These are phyloP conservation scores for Drosophila athabasca DNA, from an alignment of 1,140 invertebrate genomes.

Conservation along the genomic window DNA sequence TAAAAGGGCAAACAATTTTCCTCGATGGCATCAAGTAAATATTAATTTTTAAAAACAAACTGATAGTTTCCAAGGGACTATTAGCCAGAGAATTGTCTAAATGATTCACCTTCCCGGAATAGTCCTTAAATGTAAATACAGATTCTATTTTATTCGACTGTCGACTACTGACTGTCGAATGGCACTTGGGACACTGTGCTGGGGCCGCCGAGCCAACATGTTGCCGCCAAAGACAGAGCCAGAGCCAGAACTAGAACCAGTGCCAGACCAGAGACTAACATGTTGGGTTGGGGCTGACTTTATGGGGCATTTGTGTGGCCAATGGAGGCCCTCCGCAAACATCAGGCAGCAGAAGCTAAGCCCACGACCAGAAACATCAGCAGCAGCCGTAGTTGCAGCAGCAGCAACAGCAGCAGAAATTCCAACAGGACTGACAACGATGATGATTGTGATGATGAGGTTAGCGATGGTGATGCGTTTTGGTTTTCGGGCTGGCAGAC, in stretches of 20 bases:
- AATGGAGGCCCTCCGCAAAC: slow-evolving; percentile 1
- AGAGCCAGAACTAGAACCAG: not conserved
- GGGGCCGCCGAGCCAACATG: slow-evolving; percentile 54
- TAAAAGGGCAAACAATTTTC: too few species aligned
- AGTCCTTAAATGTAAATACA: too few species aligned
- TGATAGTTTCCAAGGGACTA: too few species aligned
- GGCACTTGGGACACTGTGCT: slow-evolving; percentile 12
- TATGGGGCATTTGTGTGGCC: slow-evolving; percentile 4
- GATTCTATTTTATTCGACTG: too few species aligned
- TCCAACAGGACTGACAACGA: slow-evolving; percentile 2
- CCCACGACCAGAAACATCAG: not conserved
- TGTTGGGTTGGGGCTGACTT: slow-evolving; percentile 40
- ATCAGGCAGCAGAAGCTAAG: not conserved
- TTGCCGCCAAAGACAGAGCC: slow-evolving; percentile 16
- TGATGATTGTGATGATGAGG: not conserved
- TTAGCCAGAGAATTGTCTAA: too few species aligned
- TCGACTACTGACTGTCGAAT: too few species aligned
- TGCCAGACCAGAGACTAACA: slow-evolving; percentile 44
- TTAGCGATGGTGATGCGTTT: not conserved
- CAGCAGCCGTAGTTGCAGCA: too few species aligned
- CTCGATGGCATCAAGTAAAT: too few species aligned
- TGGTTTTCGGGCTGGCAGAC: not conserved
- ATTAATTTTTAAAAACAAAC: too few species aligned
- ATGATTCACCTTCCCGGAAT: too few species aligned
- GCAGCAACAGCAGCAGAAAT: slow-evolving; percentile 3